Percentiles rank a stretch among this genome's conserved stretches.
Evolutionary conservation across 2,797 vertebrate genomes (phyloP).

Genomic region (Synaphobranchus kaupii): DNA sequence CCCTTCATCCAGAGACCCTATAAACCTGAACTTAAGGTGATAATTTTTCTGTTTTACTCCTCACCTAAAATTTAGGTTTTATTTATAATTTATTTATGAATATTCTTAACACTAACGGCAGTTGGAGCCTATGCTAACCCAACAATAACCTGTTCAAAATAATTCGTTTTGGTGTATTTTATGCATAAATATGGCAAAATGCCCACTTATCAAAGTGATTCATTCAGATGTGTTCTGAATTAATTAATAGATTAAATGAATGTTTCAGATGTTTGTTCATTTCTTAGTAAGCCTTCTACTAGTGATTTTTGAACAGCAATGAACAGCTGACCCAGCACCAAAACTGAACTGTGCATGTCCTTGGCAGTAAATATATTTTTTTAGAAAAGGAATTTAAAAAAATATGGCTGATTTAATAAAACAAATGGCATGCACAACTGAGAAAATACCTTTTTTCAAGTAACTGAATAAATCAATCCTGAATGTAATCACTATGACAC

Average conservation of each 20-base stretch:
- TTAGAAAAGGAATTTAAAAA: neutral
- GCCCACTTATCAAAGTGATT: no score
- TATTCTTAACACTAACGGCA: neutral
- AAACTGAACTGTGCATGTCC: neutral
- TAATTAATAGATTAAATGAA: no score
- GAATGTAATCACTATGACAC: conserved; percentile 30
- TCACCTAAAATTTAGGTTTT: no score
- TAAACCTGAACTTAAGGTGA: neutral
- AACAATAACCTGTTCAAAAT: neutral
- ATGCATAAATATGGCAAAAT: no score
- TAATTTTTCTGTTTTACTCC: no score
- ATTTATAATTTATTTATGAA: neutral
- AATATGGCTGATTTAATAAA: no score
- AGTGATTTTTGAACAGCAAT: no score
- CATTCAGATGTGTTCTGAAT: no score
- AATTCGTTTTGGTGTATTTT: no score
- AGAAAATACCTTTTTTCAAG: conserved; percentile 7
- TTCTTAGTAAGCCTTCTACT: neutral
- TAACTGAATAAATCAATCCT: conserved; percentile 24
- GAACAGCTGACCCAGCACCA: neutral
- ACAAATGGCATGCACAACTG: no score
- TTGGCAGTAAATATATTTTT: neutral
- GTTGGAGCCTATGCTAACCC: neutral
- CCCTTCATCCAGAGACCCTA: neutral
- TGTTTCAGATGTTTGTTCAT: neutral